These are phyloP conservation scores for Acronicta alni DNA, from an alignment of 2,888 invertebrate genomes.

Conservation along the genomic window DNA sequence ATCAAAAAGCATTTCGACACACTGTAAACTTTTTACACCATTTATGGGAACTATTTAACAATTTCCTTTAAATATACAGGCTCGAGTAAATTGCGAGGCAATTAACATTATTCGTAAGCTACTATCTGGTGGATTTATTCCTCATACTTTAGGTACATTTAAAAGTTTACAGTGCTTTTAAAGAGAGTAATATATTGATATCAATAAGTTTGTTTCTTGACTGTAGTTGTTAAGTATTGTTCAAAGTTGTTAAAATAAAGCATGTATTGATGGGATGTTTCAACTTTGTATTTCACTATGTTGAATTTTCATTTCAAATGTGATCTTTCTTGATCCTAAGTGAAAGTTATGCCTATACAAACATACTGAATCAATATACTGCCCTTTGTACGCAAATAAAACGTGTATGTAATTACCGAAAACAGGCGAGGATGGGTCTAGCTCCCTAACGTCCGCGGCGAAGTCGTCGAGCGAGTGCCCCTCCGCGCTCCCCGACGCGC, in stretches of 20 bases:
- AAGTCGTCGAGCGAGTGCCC: conserved; percentile 82
- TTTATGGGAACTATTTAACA: neutral
- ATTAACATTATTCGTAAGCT: neutral
- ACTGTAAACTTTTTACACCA: conserved; percentile 19
- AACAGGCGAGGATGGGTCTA: conserved; percentile 85
- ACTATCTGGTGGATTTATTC: no score
- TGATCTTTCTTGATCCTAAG: no score
- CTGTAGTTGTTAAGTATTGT: no score
- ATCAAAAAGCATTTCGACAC: conserved; percentile 45
- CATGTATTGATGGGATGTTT: no score
- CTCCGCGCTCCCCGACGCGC: conserved; percentile 76
- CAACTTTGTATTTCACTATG: no score
- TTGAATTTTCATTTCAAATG: no score
- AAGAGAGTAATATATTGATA: conserved; percentile 32
- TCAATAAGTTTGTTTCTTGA: neutral
- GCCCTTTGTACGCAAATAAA: conserved; percentile 61
- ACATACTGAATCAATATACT: conserved; percentile 49
- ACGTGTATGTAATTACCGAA: conserved; percentile 81
- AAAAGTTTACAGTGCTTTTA: conserved; percentile 25
- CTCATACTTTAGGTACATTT: neutral
- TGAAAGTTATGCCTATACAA: no score
- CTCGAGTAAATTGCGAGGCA: neutral
- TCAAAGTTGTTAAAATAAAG: no score
- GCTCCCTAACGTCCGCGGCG: conserved; percentile 85
- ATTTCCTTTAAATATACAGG: no score